These are phyloP conservation scores for Tenthredo amoena DNA, from an alignment of 2,888 invertebrate species.

Conservation along the genomic window DNA sequence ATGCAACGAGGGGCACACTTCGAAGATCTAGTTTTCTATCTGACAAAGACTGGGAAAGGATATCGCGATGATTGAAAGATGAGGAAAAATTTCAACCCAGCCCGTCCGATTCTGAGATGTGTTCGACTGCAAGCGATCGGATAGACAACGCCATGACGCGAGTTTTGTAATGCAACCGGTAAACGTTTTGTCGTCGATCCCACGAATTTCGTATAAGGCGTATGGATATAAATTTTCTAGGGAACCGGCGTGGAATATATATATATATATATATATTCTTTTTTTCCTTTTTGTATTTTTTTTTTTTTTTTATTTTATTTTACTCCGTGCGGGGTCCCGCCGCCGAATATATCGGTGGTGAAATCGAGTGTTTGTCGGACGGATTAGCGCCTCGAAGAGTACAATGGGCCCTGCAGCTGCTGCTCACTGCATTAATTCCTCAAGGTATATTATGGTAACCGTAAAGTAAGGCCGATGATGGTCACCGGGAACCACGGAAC, in stretches of 20 bases:
- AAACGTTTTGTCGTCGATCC: conserved; percentile 49
- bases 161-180: conserved; percentile 33
- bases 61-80: not conserved
- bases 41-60: not conserved
- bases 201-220: conserved; percentile 46
- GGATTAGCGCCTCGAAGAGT: conserved; percentile 61
- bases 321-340: conserved; percentile 15
- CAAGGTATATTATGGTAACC: conserved; percentile 41
- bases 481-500: not conserved
- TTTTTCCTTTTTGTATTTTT: not conserved
- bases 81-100: not conserved
- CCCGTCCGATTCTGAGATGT: not conserved
- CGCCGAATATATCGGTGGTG: conserved; percentile 48
- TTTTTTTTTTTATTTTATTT: not conserved
- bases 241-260: not conserved
- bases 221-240: conserved; percentile 42
- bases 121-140: not conserved
- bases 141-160: conserved; percentile 9
- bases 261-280: not conserved
- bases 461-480: conserved; percentile 29
- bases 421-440: conserved; percentile 48
- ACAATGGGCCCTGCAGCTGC: conserved; percentile 56
- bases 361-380: conserved; percentile 61
- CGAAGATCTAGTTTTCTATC: not conserved
- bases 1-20: not conserved